Evolutionary conservation across 2,113 vertebrate species (phyloP).

Genomic region (Origma solitaria): DNA sequence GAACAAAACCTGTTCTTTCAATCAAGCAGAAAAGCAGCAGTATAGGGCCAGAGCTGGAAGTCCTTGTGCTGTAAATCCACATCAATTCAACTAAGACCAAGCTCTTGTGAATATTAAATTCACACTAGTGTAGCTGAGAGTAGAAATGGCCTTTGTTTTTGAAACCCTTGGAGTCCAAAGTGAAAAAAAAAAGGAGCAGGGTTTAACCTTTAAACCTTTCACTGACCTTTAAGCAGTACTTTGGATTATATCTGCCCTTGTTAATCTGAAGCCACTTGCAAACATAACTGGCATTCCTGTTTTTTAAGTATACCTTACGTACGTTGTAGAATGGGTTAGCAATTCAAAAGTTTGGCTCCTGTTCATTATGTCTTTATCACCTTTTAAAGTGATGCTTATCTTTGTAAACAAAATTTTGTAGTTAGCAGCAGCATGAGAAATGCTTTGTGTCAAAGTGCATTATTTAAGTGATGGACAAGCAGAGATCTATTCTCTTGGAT

Average conservation of each 20-base stretch:
- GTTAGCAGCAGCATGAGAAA: not conserved
- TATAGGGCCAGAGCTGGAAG: not conserved
- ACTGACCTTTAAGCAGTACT: constrained; percentile 22
- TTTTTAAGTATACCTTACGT: not conserved
- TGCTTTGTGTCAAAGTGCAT: not conserved
- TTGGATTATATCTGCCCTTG: constrained; percentile 26
- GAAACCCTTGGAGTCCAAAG: not conserved
- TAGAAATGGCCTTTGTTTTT: constrained; percentile 7
- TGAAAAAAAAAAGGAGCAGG: not conserved
- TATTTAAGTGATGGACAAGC: not conserved
- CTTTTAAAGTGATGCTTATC: not conserved
- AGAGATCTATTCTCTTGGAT: not conserved
- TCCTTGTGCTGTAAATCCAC: constrained; percentile 1
- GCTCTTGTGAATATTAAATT: not conserved
- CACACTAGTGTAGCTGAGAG: not conserved
- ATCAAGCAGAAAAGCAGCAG: not conserved
- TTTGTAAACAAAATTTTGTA: not conserved
- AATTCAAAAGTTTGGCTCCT: not conserved
- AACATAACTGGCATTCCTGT: constrained; percentile 11
- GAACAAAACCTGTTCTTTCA: not conserved
- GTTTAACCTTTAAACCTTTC: constrained; percentile 44
- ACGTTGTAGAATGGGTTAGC: not conserved
- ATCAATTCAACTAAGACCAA: not conserved
- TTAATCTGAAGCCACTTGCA: constrained; percentile 37
- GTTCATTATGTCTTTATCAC: not conserved